A percentile compares a stretch with the other conserved stretches of the same genome.
Evolutionary conservation across 2,113 vertebrate species (phyloP).

Genomic region (Plotosus lineatus): DNA sequence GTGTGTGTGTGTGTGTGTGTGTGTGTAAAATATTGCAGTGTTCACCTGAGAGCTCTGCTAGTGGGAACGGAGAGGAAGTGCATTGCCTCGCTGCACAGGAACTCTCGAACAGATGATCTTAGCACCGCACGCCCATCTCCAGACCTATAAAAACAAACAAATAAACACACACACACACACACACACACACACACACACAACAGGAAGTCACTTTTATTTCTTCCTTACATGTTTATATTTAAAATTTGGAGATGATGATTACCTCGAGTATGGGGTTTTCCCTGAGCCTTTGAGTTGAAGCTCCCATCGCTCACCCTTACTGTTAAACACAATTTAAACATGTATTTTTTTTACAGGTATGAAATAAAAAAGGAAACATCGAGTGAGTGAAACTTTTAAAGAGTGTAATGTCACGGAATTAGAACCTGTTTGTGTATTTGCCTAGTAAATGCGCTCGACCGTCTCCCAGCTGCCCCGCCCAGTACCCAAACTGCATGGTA

Average conservation of each 20-base stretch:
- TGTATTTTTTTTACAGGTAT: not conserved
- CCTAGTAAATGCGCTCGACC: conserved; percentile 79
- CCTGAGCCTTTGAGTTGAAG: conserved; percentile 84
- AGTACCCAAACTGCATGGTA: conserved; percentile 75
- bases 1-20: too few relatives aligned
- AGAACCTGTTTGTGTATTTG: conserved; percentile 78
- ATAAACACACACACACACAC: too few relatives aligned
- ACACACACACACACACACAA: too few relatives aligned
- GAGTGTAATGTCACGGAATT: not conserved
- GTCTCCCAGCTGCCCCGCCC: conserved; percentile 83
- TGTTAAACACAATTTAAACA: conserved; percentile 48
- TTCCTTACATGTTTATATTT: not conserved
- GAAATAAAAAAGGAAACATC: not conserved
- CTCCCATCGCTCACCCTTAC: conserved; percentile 78
- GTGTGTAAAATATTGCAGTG: not conserved
- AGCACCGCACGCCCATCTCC: conserved; percentile 81
- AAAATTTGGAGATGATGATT: not conserved
- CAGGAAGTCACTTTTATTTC: conserved; percentile 59
- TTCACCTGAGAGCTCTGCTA: conserved; percentile 79
- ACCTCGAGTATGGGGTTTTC: conserved; percentile 82
- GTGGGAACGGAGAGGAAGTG: conserved; percentile 78
- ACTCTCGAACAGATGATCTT: conserved; percentile 79
- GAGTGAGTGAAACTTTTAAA: not conserved
- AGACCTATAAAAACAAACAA: conserved; percentile 12
- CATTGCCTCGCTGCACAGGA: conserved; percentile 82